phyloP scores from a whole-genome alignment of 2,888 invertebrate genomes.

The Parochlus steinenii region DNA sequence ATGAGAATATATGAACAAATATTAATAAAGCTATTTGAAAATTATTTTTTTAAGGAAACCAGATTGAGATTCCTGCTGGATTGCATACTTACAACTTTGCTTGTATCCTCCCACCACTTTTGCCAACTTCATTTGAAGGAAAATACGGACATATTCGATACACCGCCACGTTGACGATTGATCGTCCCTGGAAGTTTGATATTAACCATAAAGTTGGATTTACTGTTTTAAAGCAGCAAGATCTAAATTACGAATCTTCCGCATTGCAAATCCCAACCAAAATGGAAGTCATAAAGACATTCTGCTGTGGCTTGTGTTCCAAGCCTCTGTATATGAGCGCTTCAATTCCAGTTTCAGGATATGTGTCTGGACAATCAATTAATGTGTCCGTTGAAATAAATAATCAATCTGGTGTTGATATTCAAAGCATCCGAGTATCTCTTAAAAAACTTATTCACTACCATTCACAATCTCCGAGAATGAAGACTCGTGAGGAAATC shows the following conservation, averaged over 20 bases:
- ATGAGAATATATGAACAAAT: no score
- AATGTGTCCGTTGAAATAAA: background rate
- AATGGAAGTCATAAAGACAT: slow-evolving; percentile 5
- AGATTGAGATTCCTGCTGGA: slow-evolving; percentile 20
- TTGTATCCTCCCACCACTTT: slow-evolving; percentile 30
- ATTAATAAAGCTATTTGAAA: no score
- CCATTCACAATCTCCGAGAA: slow-evolving; percentile 1
- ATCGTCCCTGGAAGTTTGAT: slow-evolving; percentile 40
- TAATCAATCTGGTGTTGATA: slow-evolving; percentile 5
- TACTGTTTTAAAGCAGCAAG: slow-evolving; percentile 58
- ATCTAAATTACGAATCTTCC: slow-evolving; percentile 40
- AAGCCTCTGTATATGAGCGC: slow-evolving; percentile 7
- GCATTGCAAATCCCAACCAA: background rate
- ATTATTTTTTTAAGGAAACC: background rate
- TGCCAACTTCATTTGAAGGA: slow-evolving; percentile 37
- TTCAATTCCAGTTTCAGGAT: slow-evolving; percentile 5
- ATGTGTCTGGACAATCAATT: slow-evolving; percentile 6
- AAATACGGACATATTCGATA: slow-evolving; percentile 36
- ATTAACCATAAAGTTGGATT: slow-evolving; percentile 44
- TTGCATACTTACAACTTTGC: slow-evolving; percentile 32
- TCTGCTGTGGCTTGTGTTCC: slow-evolving; percentile 1
- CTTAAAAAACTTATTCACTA: slow-evolving; percentile 3
- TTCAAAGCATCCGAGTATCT: background rate
- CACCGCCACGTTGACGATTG: slow-evolving; percentile 38
- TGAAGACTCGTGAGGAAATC: background rate